A percentile compares a stretch with the other conserved stretches of the same genome.
Conservation (phyloP, 1,140 invertebrate species). For the Ylistrum balloti region DNA sequence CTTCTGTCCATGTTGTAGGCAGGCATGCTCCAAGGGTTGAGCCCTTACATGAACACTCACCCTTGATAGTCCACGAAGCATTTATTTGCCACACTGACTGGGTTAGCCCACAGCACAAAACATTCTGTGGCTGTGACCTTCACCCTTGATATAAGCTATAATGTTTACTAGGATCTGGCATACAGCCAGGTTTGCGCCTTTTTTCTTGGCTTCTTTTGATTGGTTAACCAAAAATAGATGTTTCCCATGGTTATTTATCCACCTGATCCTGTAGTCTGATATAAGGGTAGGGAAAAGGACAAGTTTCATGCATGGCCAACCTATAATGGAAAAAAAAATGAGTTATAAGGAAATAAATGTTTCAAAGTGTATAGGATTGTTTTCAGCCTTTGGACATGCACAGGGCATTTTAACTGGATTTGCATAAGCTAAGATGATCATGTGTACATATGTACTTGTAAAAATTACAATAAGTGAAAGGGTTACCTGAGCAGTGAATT, state of each 20-base stretch:
- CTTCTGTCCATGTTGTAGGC: neutral
- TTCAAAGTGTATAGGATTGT: too few species aligned
- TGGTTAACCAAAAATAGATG: conserved; percentile 35
- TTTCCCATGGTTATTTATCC: conserved; percentile 35
- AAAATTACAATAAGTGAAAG: too few species aligned
- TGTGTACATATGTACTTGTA: too few species aligned
- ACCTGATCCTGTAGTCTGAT: neutral
- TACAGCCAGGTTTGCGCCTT: conserved; percentile 11
- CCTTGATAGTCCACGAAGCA: neutral
- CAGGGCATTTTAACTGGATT: too few species aligned
- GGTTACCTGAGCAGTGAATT: too few species aligned
- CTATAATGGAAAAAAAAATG: neutral
- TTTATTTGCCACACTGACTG: neutral
- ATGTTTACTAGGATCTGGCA: neutral
- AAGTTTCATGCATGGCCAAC: neutral
- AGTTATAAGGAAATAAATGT: too few species aligned
- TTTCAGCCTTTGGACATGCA: too few species aligned
- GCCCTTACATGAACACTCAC: neutral
- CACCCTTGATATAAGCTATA: neutral
- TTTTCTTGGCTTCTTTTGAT: conserved; percentile 6
- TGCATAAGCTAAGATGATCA: too few species aligned
- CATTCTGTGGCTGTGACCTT: neutral
- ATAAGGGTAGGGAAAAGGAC: neutral
- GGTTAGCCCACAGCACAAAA: conserved; percentile 2
- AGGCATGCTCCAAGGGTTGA: neutral